phyloP scores from a whole-genome alignment of 2,797 vertebrate genomes.

The Pangasius mekongensis region DNA sequence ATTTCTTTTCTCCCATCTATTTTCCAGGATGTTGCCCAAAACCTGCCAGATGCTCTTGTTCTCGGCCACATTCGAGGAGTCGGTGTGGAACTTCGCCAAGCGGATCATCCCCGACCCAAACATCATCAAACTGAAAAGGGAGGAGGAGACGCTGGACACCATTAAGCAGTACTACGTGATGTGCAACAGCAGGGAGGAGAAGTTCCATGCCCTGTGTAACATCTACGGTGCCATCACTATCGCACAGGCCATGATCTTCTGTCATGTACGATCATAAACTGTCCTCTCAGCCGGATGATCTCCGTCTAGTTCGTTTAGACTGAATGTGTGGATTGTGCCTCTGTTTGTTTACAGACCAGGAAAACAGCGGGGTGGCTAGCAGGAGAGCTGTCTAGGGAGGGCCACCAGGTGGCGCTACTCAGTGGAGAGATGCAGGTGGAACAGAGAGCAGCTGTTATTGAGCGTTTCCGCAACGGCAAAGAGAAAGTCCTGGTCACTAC shows the following conservation, averaged over 20 bases:
- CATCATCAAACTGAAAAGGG: conserved; percentile 94
- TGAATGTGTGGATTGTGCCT: neutral
- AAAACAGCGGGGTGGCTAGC: conserved; percentile 92
- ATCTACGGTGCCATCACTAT: conserved; percentile 97
- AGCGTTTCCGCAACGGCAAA: conserved; percentile 94
- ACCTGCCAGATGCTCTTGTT: conserved; percentile 97
- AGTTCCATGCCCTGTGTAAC: conserved; percentile 94
- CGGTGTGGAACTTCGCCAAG: conserved; percentile 93
- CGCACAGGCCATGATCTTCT: conserved; percentile 98
- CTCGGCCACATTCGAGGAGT: conserved; percentile 96
- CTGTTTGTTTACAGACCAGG: conserved; percentile 78
- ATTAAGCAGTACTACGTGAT: conserved; percentile 97
- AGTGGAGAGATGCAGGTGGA: conserved; percentile 98
- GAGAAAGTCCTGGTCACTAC: conserved; percentile 97
- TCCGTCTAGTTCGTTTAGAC: neutral
- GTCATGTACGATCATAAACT: conserved; percentile 84
- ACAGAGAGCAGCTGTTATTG: conserved; percentile 91
- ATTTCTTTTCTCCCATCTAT: neutral
- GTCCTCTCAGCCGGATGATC: neutral
- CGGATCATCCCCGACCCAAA: conserved; percentile 96
- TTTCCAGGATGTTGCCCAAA: conserved; percentile 86
- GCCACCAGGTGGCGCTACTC: conserved; percentile 92
- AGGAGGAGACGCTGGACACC: conserved; percentile 96
- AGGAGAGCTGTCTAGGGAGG: conserved; percentile 89
- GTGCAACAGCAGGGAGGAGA: conserved; percentile 91